A percentile compares a stretch with the other conserved stretches of the same genome.
Conservation (phyloP, 2,888 invertebrate genomes). For the Stratiomys singularior region DNA sequence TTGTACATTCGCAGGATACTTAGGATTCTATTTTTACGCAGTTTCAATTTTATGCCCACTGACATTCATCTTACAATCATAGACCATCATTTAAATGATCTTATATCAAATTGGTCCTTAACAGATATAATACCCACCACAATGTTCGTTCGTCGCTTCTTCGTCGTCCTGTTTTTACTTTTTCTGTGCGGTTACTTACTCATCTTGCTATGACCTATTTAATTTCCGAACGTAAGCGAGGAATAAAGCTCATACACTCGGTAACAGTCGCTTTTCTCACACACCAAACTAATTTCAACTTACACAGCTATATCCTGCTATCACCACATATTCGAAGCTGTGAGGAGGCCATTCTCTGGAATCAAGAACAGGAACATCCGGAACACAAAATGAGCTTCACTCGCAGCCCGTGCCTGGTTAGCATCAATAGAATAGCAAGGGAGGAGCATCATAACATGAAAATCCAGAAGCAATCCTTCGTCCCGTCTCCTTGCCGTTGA, state of each 20-base stretch:
- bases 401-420: not conserved
- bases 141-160: not conserved
- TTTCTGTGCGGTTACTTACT: too few relatives aligned
- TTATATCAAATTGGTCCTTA: not conserved
- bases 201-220: slow-evolving; percentile 41
- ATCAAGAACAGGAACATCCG: slow-evolving; percentile 31
- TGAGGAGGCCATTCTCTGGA: not conserved
- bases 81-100: too few relatives aligned
- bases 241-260: not conserved
- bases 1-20: too few relatives aligned
- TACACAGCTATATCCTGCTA: not conserved
- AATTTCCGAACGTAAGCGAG: slow-evolving; percentile 32
- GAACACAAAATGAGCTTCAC: not conserved
- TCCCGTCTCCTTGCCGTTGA: not conserved
- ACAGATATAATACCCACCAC: slow-evolving; percentile 9
- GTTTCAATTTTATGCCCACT: too few relatives aligned
- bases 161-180: too few relatives aligned
- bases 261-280: slow-evolving; percentile 1
- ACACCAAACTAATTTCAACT: not conserved
- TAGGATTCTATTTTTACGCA: too few relatives aligned
- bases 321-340: not conserved
- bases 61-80: too few relatives aligned
- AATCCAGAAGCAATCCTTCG: not conserved
- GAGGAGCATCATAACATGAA: not conserved
- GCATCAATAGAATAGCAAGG: too few relatives aligned